phyloP scores from a whole-genome alignment of 2,888 invertebrate species.

The Invenusta paracnida region DNA sequence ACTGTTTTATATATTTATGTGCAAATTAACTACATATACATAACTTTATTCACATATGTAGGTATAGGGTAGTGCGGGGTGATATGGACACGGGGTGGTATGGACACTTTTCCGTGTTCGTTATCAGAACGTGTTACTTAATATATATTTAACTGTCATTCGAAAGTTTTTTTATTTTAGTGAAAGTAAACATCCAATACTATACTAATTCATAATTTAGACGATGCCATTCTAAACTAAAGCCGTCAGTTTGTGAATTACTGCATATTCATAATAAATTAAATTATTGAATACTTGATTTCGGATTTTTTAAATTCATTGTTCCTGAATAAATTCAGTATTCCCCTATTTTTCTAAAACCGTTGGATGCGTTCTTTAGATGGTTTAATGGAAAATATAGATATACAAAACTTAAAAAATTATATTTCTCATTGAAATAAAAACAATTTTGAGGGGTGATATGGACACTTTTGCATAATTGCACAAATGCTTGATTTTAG shows the following conservation, averaged over 20 bases:
- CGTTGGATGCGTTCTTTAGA: background rate
- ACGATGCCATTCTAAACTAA: background rate
- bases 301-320: background rate
- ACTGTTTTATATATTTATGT: too few relatives aligned
- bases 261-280: background rate
- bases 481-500: background rate
- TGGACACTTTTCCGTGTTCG: background rate
- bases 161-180: background rate
- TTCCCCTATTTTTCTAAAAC: background rate
- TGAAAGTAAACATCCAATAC: background rate
- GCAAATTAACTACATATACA: too few relatives aligned
- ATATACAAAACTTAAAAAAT: background rate
- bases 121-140: background rate
- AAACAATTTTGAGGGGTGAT: background rate
- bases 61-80: background rate
- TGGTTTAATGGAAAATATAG: background rate
- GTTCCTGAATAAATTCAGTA: background rate
- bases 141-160: background rate
- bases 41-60: too few relatives aligned
- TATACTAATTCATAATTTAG: background rate
- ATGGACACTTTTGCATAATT: background rate
- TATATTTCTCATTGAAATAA: background rate
- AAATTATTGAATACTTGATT: background rate
- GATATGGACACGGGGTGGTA: background rate
- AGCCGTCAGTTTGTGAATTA: background rate